phyloP scores from a whole-genome alignment of 2,113 vertebrate genomes.

The Galbula dea region DNA sequence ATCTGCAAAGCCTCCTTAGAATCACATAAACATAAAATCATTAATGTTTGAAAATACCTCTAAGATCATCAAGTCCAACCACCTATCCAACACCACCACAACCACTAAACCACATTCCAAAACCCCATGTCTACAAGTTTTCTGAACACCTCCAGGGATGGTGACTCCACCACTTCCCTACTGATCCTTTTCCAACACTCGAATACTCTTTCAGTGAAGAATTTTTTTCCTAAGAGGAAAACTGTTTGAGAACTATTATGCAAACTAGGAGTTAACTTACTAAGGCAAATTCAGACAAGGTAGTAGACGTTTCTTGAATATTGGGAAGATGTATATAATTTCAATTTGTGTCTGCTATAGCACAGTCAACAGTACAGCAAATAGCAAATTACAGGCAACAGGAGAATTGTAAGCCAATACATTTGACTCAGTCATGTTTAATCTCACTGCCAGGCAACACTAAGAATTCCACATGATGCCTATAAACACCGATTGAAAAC shows the following conservation, averaged over 20 bases:
- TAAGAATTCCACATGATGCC: neutral
- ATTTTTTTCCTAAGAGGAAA: neutral
- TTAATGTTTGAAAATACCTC: too few species aligned
- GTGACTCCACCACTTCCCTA: too few species aligned
- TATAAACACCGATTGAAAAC: neutral
- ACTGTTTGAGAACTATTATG: slow-evolving; percentile 41
- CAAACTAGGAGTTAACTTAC: slow-evolving; percentile 65
- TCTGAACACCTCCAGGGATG: too few species aligned
- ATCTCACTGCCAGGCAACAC: neutral
- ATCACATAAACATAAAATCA: too few species aligned
- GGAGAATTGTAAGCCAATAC: neutral
- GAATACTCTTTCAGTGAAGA: neutral
- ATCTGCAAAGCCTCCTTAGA: slow-evolving; percentile 35
- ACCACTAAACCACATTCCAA: too few species aligned
- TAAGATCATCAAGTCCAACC: too few species aligned
- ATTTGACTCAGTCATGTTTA: neutral
- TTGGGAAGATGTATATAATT: slow-evolving; percentile 11
- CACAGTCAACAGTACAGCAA: neutral
- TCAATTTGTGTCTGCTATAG: neutral
- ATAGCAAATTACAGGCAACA: neutral
- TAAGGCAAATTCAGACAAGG: slow-evolving; percentile 70
- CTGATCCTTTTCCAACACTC: too few species aligned
- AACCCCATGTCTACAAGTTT: too few species aligned
- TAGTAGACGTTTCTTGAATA: slow-evolving; percentile 54
- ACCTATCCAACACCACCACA: too few species aligned